Conservation (phyloP, 2,797 vertebrate species). For the Schizopygopsis malacanthus region DNA sequence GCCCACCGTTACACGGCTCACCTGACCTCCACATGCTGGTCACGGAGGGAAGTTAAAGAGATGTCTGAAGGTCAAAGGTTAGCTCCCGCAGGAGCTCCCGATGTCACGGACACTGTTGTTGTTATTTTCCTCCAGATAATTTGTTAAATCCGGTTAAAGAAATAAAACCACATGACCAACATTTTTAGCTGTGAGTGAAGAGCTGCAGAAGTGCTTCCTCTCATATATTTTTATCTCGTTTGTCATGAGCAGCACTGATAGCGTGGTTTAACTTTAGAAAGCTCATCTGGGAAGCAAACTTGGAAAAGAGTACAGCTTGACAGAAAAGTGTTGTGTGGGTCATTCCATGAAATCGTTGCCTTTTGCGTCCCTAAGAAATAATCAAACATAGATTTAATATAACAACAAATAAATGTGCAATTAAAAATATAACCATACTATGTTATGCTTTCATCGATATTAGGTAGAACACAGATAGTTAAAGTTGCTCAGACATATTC, state of each 20-base stretch:
- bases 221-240: not conserved
- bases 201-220: not conserved
- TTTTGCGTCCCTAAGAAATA: too few relatives aligned
- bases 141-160: conserved; percentile 13
- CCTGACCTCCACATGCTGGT: conserved; percentile 53
- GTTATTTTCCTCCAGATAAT: not conserved
- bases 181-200: not conserved
- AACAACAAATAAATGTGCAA: too few relatives aligned
- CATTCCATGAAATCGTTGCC: too few relatives aligned
- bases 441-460: too few relatives aligned
- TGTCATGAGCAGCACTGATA: conserved; percentile 1
- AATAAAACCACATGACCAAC: not conserved
- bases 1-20: conserved; percentile 58
- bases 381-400: too few relatives aligned
- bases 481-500: too few relatives aligned
- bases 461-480: too few relatives aligned
- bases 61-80: not conserved
- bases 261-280: not conserved
- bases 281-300: not conserved
- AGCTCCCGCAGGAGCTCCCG: not conserved
- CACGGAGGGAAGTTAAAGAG: not conserved
- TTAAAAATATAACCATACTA: too few relatives aligned
- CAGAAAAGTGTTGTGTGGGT: not conserved
- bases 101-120: not conserved
- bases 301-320: not conserved